Conservation (phyloP, 2,113 vertebrate genomes). For the Heterotis niloticus region DNA sequence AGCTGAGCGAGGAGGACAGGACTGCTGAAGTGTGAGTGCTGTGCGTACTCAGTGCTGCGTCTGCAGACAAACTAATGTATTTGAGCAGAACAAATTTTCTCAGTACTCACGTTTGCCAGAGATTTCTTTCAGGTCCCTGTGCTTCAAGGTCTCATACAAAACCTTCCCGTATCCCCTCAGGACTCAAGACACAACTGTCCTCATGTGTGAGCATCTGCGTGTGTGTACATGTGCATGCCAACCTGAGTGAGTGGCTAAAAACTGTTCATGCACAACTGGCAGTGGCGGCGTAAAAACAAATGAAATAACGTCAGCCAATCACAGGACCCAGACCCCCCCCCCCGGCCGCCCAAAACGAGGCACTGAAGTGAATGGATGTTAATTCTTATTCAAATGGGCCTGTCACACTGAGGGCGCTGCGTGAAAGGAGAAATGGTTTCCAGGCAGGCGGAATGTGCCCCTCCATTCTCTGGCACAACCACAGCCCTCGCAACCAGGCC, state of each 20-base stretch:
- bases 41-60: neutral
- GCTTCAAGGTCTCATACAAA: conserved; percentile 13
- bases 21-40: neutral
- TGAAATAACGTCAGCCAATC: conserved; percentile 53
- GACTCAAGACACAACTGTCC: conserved; percentile 24
- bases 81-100: conserved; percentile 18
- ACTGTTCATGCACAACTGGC: conserved; percentile 55
- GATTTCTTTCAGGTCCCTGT: conserved; percentile 36
- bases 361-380: conserved; percentile 64
- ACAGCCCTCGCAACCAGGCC: conserved; percentile 29
- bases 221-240: conserved; percentile 43
- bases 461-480: conserved; percentile 55
- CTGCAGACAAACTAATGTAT: conserved; percentile 13
- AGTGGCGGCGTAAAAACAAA: conserved; percentile 62
- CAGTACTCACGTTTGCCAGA: conserved; percentile 53
- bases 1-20: neutral
- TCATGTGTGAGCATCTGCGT: conserved; percentile 33
- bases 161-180: conserved; percentile 23
- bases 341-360: conserved; percentile 49
- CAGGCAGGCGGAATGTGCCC: conserved; percentile 68
- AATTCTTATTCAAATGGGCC: conserved; percentile 74
- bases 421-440: conserved; percentile 68
- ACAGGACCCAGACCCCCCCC: conserved; percentile 32
- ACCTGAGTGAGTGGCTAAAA: conserved; percentile 32
- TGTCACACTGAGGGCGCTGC: conserved; percentile 62